phyloP scores from a whole-genome alignment of 2,888 invertebrate species.

The Cephus pulcher region DNA sequence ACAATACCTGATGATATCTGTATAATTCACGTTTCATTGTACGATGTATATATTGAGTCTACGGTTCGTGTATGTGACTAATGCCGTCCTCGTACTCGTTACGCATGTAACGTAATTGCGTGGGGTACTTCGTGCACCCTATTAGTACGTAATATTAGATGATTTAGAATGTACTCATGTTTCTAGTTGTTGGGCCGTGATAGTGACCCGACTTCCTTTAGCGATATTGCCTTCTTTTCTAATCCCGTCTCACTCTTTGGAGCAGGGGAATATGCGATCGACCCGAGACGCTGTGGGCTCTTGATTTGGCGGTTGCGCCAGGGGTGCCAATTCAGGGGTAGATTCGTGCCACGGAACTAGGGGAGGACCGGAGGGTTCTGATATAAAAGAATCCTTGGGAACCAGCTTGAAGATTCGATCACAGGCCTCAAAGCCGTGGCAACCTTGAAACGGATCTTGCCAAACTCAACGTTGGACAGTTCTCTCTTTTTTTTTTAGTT shows the following conservation, averaged over 20 bases:
- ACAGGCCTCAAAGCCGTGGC: slow-evolving; percentile 49
- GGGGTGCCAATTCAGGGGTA: slow-evolving; percentile 48
- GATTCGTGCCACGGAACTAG: slow-evolving; percentile 40
- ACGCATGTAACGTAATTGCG: background rate
- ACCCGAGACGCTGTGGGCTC: background rate
- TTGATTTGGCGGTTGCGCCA: slow-evolving; percentile 35
- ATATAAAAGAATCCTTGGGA: slow-evolving; percentile 64
- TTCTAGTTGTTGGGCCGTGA: background rate
- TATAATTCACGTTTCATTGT: background rate
- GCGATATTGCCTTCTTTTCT: background rate
- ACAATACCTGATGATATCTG: background rate
- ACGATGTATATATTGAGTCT: background rate
- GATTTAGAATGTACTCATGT: background rate
- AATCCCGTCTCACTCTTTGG: background rate
- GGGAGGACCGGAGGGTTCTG: slow-evolving; percentile 49
- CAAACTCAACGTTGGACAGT: background rate
- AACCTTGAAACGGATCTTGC: slow-evolving; percentile 10
- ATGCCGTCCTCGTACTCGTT: background rate
- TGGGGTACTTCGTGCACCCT: background rate
- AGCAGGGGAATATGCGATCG: background rate
- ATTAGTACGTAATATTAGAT: background rate
- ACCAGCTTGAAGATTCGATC: slow-evolving; percentile 64
- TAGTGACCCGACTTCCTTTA: background rate
- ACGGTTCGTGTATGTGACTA: background rate
- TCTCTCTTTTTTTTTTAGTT: background rate